Base-by-base conservation (phyloP, 2,888 invertebrate genomes). In the Neoitamus cyanurus region DNA sequence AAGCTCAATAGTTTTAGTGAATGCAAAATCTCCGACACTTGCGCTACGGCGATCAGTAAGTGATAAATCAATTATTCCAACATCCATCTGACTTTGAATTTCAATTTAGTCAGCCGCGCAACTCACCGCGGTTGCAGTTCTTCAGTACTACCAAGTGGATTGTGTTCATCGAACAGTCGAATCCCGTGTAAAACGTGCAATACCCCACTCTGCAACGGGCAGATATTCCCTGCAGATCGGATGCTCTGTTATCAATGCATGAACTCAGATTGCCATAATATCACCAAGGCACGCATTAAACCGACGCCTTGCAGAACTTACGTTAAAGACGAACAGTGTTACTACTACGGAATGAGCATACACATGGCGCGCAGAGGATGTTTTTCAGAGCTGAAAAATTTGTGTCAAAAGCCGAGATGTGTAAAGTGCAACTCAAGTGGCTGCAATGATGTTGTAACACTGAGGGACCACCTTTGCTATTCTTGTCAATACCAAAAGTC, bases 1-100 rank as follows among this genome's bases (percentile, higher is more conserved):
- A 88, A 88, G 7, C 13, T 34, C 6, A 70, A 31, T n/a, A 73
- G n/a, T 15, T 7, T 15, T 15, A 36, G 20, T 2, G 25, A 37
- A 25, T 42, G 46, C 28, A 77, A 9, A 1, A 9, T 2, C 9
- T 5, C 11, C 13, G 28, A 75, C 25, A 25, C 9, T 13, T 77
- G 77, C 28, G 6, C 25, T 1, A 77, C 77, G 0, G 46, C 42
- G n/a, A 77, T 77, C 5, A 25, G 77, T 77, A 46, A 20, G 37
- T 77, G 7, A 37, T 31, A 30, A 6, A 31, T 6, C 3, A 3
- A 70, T 70, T 20, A 15, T 37, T 37, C 13, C 13, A 37, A 37
- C 5, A 37, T 37, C 7, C 3, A 6, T 37, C 37, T 37, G 7
- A 3, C 7, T 5, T 25, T 1, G 7, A 48, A 20, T 5, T 20